Conservation (phyloP, 2,888 invertebrate species). For the Zaprionus lineosus region DNA sequence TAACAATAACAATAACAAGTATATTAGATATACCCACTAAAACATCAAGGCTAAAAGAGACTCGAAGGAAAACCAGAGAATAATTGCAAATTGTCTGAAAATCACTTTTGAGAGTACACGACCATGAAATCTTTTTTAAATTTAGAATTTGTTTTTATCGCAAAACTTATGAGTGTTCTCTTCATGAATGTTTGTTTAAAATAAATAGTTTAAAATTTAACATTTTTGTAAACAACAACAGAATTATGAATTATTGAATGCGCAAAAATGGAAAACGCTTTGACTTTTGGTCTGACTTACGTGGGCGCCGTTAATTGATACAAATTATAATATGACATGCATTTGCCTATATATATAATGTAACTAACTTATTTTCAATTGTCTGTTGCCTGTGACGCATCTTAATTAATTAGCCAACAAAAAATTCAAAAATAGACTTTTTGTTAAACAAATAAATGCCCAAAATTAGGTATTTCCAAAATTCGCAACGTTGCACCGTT, state of each 20-base stretch:
- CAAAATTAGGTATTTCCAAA: slow-evolving; percentile 29
- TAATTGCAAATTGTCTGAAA: slow-evolving; percentile 40
- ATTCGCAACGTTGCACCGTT: slow-evolving; percentile 71
- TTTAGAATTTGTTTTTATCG: slow-evolving; percentile 49
- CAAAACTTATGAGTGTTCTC: no score
- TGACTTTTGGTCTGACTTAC: slow-evolving; percentile 8
- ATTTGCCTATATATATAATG: slow-evolving; percentile 1
- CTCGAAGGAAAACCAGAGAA: slow-evolving; percentile 28
- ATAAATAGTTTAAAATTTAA: no score
- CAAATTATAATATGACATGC: no score
- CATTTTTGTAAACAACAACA: no score
- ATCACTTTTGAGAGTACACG: slow-evolving; percentile 44
- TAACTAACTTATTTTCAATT: slow-evolving; percentile 24
- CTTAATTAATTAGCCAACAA: slow-evolving; percentile 49
- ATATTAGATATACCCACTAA: slow-evolving; percentile 1
- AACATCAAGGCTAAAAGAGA: slow-evolving; percentile 37
- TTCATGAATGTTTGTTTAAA: no score
- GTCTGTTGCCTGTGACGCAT: slow-evolving; percentile 16
- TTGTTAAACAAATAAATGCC: slow-evolving; percentile 50
- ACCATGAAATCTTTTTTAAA: slow-evolving; percentile 68
- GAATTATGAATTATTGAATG: slow-evolving; percentile 18
- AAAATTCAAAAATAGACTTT: slow-evolving; percentile 15
- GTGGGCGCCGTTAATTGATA: slow-evolving; percentile 49
- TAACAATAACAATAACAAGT: slow-evolving; percentile 11
- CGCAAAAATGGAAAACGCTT: slow-evolving; percentile 21